A percentile compares a stretch with the other conserved stretches of the same genome.
Evolutionary conservation across 2,888 invertebrate species (phyloP).

Genomic region (Dynastes maya): DNA sequence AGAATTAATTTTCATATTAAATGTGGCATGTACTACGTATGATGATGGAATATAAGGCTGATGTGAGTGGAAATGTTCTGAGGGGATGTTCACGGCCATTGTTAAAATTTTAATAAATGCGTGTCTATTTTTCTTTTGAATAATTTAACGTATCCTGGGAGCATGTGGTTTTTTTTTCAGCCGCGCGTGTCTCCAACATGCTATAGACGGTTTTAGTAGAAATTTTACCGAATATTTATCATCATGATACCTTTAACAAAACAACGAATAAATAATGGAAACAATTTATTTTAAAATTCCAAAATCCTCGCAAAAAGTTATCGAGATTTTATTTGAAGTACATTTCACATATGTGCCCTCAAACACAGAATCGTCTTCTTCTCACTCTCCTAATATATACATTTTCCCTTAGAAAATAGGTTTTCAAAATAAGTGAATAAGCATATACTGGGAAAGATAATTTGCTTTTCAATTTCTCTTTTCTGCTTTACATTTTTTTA

Average conservation of each 20-base stretch:
- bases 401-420: conserved; percentile 1
- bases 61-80: not conserved
- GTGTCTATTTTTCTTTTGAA: conserved; percentile 48
- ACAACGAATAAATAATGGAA: conserved; percentile 33
- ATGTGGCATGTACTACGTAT: no score
- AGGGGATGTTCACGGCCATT: conserved; percentile 31
- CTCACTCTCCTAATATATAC: not conserved
- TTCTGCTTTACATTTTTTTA: no score
- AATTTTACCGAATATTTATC: conserved; percentile 38
- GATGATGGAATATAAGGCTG: not conserved
- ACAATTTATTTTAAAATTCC: conserved; percentile 30
- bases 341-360: conserved; percentile 43
- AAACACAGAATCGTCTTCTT: conserved; percentile 20
- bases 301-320: conserved; percentile 19
- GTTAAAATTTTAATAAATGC: conserved; percentile 49
- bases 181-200: not conserved
- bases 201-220: conserved; percentile 9
- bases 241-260: conserved; percentile 23
- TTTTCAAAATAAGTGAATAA: conserved; percentile 42
- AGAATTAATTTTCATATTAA: no score
- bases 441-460: not conserved
- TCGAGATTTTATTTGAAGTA: conserved; percentile 35
- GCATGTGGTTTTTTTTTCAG: conserved; percentile 27
- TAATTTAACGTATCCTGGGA: conserved; percentile 32
- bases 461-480: no score